phyloP scores from a whole-genome alignment of 1,140 invertebrate genomes.

The Littorina saxatilis region DNA sequence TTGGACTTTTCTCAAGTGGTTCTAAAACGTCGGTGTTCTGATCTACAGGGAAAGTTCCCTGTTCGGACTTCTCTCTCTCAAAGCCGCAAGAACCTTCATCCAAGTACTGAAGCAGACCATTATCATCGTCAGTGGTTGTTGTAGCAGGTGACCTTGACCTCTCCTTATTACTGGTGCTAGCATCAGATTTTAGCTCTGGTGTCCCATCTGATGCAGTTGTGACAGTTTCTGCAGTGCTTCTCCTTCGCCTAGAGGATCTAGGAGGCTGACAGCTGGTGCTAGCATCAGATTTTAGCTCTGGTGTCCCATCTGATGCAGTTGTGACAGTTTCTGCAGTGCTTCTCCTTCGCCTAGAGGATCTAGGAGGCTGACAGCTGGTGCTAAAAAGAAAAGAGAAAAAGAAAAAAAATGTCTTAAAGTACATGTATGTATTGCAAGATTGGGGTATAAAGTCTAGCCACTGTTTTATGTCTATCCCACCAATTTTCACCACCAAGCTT shows the following conservation, averaged over 20 bases:
- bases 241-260: neutral
- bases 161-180: too few species aligned
- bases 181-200: too few species aligned
- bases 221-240: neutral
- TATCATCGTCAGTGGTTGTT: neutral
- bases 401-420: conserved; percentile 1
- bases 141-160: neutral
- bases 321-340: too few species aligned
- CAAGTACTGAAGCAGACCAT: conserved; percentile 42
- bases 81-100: conserved; percentile 46
- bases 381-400: neutral
- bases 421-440: neutral
- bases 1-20: neutral
- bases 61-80: neutral
- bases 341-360: neutral
- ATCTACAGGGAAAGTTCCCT: neutral
- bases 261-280: neutral
- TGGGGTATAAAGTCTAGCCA: too few species aligned
- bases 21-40: neutral
- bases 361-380: neutral
- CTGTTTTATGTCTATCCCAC: too few species aligned
- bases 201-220: too few species aligned
- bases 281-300: too few species aligned
- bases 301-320: too few species aligned
- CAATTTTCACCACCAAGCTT: too few species aligned